phyloP scores from a whole-genome alignment of 2,113 vertebrate species.

The Naja naja region DNA sequence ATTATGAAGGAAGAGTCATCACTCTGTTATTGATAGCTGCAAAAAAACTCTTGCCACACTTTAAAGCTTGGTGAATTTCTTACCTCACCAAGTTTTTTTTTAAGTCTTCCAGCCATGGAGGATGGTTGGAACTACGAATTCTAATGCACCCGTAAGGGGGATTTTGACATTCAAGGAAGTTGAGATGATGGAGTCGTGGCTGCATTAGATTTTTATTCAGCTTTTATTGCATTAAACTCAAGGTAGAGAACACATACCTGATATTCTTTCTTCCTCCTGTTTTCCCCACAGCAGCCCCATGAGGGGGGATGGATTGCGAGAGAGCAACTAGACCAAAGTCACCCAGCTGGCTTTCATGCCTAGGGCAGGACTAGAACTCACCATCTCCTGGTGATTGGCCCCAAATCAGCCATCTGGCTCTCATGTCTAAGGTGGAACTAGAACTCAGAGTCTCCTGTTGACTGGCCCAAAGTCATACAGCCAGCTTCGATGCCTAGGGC shows the following conservation, averaged over 20 bases:
- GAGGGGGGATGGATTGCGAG: not conserved
- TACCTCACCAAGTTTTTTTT: not conserved
- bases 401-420: too few species aligned
- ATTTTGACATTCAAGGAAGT: not conserved
- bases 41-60: not conserved
- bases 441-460: too few species aligned
- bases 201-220: not conserved
- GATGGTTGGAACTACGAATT: rapidly evolving
- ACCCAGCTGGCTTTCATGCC: too few species aligned
- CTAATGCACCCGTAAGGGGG: too few species aligned
- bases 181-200: not conserved
- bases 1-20: not conserved
- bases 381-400: too few species aligned
- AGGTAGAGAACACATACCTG: not conserved
- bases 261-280: not conserved
- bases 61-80: not conserved
- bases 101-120: not conserved
- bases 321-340: not conserved
- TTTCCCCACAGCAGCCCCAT: not conserved
- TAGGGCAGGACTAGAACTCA: too few species aligned
- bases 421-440: too few species aligned
- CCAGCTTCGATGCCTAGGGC: too few species aligned
- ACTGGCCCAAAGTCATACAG: too few species aligned
- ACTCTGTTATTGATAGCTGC: not conserved
- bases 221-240: not conserved